Percentiles rank a stretch among this genome's conserved stretches.
phyloP scores from a whole-genome alignment of 2,113 vertebrate species.

The Gobio gobio region DNA sequence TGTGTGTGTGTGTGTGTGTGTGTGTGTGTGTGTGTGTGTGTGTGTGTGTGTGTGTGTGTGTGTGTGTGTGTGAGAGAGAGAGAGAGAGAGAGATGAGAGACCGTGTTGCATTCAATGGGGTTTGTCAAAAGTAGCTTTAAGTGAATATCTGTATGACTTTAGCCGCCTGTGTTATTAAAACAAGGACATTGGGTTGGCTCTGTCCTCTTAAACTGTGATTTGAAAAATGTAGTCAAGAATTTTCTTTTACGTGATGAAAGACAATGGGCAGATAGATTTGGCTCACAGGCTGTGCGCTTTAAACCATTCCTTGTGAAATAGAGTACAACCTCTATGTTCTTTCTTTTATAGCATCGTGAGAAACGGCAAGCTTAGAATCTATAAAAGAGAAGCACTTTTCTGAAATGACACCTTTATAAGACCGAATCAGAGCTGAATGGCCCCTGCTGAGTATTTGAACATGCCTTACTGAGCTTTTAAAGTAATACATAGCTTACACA shows the following conservation, averaged over 20 bases:
- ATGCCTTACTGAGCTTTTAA: slow-evolving; percentile 37
- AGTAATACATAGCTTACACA: slow-evolving; percentile 2
- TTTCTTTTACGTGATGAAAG: slow-evolving; percentile 19
- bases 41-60: neutral
- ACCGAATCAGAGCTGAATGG: slow-evolving; percentile 24
- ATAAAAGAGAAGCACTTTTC: slow-evolving; percentile 17
- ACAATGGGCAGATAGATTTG: neutral
- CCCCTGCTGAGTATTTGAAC: slow-evolving; percentile 35
- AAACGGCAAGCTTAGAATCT: slow-evolving; percentile 26
- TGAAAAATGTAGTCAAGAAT: slow-evolving; percentile 17
- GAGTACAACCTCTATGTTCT: neutral
- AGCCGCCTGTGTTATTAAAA: slow-evolving; percentile 24
- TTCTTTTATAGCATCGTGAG: slow-evolving; percentile 15
- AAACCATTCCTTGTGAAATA: slow-evolving; percentile 30
- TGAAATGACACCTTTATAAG: slow-evolving; percentile 51
- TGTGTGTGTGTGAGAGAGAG: slow-evolving; percentile 28
- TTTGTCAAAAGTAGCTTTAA: slow-evolving; percentile 27
- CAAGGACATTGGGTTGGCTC: neutral
- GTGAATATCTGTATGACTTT: slow-evolving; percentile 3
- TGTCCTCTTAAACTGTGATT: slow-evolving; percentile 25
- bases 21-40: slow-evolving; percentile 38
- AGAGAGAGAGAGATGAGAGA: neutral
- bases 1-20: slow-evolving; percentile 37
- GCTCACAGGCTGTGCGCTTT: neutral
- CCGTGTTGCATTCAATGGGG: neutral